Base-by-base conservation (phyloP, 2,888 invertebrate species). In the Agrotis segetum region DNA sequence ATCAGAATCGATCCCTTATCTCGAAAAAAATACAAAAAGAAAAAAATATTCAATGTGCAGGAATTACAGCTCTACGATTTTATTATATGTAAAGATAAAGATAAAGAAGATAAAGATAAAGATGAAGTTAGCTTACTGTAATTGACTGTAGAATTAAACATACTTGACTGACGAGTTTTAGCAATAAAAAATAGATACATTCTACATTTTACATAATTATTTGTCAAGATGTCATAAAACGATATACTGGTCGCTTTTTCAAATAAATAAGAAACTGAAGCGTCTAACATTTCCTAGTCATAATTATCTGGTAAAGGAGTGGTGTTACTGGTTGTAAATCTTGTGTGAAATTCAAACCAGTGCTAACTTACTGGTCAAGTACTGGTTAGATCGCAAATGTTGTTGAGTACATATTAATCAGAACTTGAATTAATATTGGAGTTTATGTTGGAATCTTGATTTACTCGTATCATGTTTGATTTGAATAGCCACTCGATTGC, bases 271-370 rank as follows among this genome's bases (percentile, higher is more conserved):
- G 56, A 69, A 67, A 73, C 69, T 67, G 58, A 56, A 71, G 17
- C 65, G 13, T 67, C 40, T 64, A 44, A 71, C 29, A 52, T 61
- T 68, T 69, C 55, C 56, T n/a, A 44, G 50, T 24, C 63, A 64
- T 75, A 62, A 71, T 78, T 77, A 68, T 77, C 58, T 47, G 4
- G 24, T 52, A 47, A 53, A 68, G 60, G 70, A 24, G 59, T 71
- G 55, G 67, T 52, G 62, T 74, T 78, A 77, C 62, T 34, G 29
- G 62, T 59, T 19, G 70, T 80, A 82, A 80, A 81, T 83, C 64
- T 80, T 63, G 50, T 14, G 59, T 64, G 66, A 65, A 55, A 75
- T 66, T 70, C 55, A 70, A 72, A 55, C 76, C 44, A 62, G 21
- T 24, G 55, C 47, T 71, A 71, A 70, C 49, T 63, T 78, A 63